Evolutionary conservation across 2,797 vertebrate genomes (phyloP), one percentile per base, ranked within the genome.

Genomic region (Carduelis carduelis): DNA sequence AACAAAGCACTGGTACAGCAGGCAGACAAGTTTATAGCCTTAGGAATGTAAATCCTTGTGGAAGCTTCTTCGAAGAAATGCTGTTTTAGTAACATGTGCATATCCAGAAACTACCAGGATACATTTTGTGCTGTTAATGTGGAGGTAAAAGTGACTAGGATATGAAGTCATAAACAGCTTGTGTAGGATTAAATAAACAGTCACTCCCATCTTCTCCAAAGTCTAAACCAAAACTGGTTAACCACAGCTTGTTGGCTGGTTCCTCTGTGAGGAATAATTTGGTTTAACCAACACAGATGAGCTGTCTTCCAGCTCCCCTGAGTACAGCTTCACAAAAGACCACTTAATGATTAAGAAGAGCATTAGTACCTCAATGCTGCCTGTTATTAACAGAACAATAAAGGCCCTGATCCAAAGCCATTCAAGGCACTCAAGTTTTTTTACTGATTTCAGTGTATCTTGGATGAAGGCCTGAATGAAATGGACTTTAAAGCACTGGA

Each of bases 391-490:
- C 37, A 87, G 85, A 95, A 94, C 93, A 95, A 90, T 90, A 70
- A 94, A 88, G 87, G 95, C 94, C 89, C 63, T 60, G 59, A 86
- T 94, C 92, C 95, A 96, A 93, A 83, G 72, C 56, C 70, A 39
- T 83, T 95, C 65, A 79, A 91, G 80, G 56, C 74, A 60, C 37
- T 93, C 12, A 63, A n/a, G 34, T 80, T 18, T 61, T 80, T 71
- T 86, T 88, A 91, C 63, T 53, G 59, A 83, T 39, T 93, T 90
- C 16, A 90, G 93, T 95, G 63, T 92, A 89, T 90, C 74, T 96
- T 97, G 96, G 94, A 95, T 94, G 83, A 77, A 93, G 93, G 83
- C 96, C 96, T 95, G 85, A 80, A 46, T 56, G 47, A 76, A 89
- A 70, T 65, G 66, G 79, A 56, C 77, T 93, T 95, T 80, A 94